These are phyloP conservation scores for Brachylomia viminalis DNA, from an alignment of 2,888 invertebrate genomes.

Conservation along the genomic window DNA sequence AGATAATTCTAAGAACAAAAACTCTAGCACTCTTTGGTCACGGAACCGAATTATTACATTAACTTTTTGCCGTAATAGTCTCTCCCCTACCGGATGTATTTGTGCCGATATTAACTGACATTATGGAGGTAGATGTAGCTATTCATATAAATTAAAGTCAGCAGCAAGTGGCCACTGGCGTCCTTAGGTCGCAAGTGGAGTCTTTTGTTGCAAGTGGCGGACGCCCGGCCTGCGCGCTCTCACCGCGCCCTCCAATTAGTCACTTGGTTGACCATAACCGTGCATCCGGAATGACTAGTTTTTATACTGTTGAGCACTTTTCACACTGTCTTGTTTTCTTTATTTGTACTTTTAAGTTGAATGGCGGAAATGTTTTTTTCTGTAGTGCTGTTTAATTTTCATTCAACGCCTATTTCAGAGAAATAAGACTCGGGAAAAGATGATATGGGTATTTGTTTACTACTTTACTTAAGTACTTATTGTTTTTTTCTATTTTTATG, in stretches of 20 bases:
- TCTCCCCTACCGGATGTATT: conserved; percentile 15
- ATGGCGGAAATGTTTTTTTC: background rate
- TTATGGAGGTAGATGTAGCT: conserved; percentile 20
- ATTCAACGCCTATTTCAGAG: background rate
- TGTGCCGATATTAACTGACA: conserved; percentile 25
- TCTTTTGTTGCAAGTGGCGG: conserved; percentile 59
- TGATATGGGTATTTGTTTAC: background rate
- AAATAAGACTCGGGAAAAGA: background rate
- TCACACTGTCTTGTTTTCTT: conserved; percentile 32
- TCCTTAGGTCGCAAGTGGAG: conserved; percentile 40
- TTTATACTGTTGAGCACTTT: conserved; percentile 52
- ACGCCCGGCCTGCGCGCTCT: conserved; percentile 45
- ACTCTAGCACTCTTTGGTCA: background rate
- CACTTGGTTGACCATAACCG: conserved; percentile 73
- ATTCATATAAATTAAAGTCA: conserved; percentile 31
- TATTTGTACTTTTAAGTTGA: background rate
- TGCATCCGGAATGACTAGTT: conserved; percentile 59
- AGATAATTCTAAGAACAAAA: conserved; percentile 5
- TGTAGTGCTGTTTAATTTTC: background rate
- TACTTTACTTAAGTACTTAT: background rate
- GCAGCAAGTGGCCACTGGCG: conserved; percentile 44
- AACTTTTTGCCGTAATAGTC: conserved; percentile 16
- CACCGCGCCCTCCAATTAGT: conserved; percentile 75
- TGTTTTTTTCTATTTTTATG: background rate
- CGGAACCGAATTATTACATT: conserved; percentile 18